Percentiles rank a stretch among this genome's conserved stretches.
Conservation (phyloP, 2,797 vertebrate species). For the Falco novaeseelandiae region DNA sequence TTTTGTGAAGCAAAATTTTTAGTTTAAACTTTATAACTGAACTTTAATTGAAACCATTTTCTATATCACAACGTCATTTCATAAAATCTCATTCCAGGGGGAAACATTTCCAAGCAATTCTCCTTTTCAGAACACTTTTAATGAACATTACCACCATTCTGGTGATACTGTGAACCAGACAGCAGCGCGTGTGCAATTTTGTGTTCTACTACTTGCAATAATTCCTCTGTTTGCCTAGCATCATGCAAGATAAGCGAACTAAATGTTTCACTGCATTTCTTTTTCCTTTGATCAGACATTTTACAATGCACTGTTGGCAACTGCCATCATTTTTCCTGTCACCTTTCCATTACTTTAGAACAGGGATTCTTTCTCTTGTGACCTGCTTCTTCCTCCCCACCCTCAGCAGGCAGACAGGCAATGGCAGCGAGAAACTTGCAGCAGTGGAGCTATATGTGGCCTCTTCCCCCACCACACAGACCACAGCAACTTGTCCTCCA, state of each 20-base stretch:
- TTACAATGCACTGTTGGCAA: neutral
- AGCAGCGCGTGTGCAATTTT: neutral
- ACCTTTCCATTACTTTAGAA: neutral
- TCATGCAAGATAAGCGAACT: neutral
- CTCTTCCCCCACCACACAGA: neutral
- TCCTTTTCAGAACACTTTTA: neutral
- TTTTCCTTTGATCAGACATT: neutral
- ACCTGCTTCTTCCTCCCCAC: neutral
- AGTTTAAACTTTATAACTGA: neutral
- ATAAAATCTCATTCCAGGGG: neutral
- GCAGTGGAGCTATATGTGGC: neutral
- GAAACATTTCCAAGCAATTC: neutral
- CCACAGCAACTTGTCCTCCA: neutral
- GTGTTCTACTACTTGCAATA: neutral
- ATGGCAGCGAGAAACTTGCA: neutral
- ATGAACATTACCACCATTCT: neutral
- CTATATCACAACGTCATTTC: neutral
- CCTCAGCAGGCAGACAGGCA: neutral
- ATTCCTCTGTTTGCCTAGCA: neutral
- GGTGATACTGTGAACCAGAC: neutral
- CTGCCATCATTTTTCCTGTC: neutral
- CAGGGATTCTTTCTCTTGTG: neutral
- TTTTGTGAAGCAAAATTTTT: neutral
- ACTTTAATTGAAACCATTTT: neutral
- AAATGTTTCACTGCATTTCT: neutral